Percentiles rank a stretch among this genome's conserved stretches.
phyloP scores from a whole-genome alignment of 2,888 invertebrate species.

The Euclidia mi region DNA sequence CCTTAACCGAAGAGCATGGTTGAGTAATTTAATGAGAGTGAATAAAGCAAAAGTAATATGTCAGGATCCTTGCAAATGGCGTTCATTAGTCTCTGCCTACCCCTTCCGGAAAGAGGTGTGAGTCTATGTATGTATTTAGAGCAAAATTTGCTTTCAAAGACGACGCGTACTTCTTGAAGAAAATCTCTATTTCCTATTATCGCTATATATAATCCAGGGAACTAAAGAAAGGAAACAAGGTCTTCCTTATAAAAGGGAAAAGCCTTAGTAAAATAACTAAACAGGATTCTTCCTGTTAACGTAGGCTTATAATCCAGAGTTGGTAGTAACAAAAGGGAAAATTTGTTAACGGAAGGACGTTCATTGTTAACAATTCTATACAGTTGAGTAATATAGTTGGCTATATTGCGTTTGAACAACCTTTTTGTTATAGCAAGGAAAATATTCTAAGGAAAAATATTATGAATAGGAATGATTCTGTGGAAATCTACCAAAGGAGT shows the following conservation, averaged over 20 bases:
- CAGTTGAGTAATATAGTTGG: constrained; percentile 39
- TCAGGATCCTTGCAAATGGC: no score
- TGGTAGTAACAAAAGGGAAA: constrained; percentile 35
- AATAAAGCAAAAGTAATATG: no score
- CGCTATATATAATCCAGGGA: neutral
- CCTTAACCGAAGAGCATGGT: no score
- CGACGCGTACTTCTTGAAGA: neutral
- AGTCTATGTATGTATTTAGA: no score
- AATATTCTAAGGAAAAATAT: neutral
- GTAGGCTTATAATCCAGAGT: constrained; percentile 17
- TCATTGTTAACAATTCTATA: constrained; percentile 31
- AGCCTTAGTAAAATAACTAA: neutral
- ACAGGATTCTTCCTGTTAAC: constrained; percentile 9
- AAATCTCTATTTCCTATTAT: no score
- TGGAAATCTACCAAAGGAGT: no score
- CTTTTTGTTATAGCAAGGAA: constrained; percentile 9
- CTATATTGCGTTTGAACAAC: constrained; percentile 16
- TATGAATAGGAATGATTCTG: no score
- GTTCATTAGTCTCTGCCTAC: no score
- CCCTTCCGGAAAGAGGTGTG: no score
- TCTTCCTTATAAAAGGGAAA: neutral
- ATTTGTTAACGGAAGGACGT: constrained; percentile 37
- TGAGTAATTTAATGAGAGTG: no score
- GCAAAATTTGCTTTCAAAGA: no score
- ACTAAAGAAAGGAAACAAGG: neutral